These are phyloP conservation scores for Phyllotreta cruciferae DNA, from an alignment of 2,888 invertebrate genomes.

Conservation along the genomic window DNA sequence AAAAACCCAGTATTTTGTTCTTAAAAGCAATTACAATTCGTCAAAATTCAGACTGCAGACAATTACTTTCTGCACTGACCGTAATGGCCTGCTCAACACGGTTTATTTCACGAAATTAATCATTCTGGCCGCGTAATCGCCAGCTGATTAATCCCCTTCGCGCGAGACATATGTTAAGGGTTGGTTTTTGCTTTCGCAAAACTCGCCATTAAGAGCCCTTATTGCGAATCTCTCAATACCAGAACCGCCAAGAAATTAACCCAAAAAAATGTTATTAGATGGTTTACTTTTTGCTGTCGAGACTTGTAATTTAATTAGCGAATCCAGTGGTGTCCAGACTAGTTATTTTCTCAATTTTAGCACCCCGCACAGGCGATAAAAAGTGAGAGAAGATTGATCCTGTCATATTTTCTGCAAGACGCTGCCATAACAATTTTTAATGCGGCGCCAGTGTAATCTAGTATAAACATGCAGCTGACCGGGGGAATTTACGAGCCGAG, in stretches of 20 bases:
- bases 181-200: constrained; percentile 27
- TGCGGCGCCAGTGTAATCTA: too few species aligned
- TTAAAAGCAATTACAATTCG: too few species aligned
- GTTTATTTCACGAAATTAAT: constrained; percentile 32
- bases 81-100: constrained; percentile 32
- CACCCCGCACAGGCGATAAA: too few species aligned
- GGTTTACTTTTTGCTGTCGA: too few species aligned
- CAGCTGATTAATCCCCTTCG: constrained; percentile 34
- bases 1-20: too few species aligned
- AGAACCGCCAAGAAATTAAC: constrained; percentile 8
- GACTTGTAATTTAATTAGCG: too few species aligned
- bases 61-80: constrained; percentile 27
- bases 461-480: not conserved
- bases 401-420: too few species aligned
- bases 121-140: constrained; percentile 32
- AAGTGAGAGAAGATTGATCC: too few species aligned
- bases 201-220: constrained; percentile 30
- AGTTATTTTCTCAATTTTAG: too few species aligned
- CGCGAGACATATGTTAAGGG: constrained; percentile 34
- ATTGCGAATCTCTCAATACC: constrained; percentile 34
- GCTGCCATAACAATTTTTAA: too few species aligned
- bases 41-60: constrained; percentile 3
- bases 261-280: constrained; percentile 6
- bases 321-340: too few species aligned
- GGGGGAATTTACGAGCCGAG: not conserved